Percentiles rank a stretch among this genome's conserved stretches.
phyloP scores from a whole-genome alignment of 2,113 vertebrate species.

The Papio anubis region DNA sequence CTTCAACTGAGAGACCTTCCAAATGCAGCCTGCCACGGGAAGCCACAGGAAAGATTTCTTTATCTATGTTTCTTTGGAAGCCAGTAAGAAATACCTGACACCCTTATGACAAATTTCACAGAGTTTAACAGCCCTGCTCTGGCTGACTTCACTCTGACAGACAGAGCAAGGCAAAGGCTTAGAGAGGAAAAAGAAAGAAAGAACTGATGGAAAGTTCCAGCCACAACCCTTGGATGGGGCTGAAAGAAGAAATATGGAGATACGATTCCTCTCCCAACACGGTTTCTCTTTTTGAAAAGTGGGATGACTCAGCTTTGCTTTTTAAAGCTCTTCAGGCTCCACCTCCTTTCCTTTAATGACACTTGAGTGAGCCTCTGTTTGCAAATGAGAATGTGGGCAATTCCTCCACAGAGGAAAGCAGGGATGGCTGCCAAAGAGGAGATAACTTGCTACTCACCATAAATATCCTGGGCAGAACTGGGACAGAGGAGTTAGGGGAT shows the following conservation, averaged over 20 bases:
- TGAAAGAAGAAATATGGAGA: conserved; percentile 52
- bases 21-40: background rate
- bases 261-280: background rate
- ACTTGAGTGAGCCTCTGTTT: conserved; percentile 84
- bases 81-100: conserved; percentile 96
- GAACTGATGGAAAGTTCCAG: conserved; percentile 52
- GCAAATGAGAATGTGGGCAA: conserved; percentile 82
- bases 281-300: conserved; percentile 69
- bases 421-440: conserved; percentile 81
- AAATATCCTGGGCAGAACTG: conserved; percentile 65
- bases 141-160: conserved; percentile 32
- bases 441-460: conserved; percentile 76
- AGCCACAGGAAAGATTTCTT: conserved; percentile 8
- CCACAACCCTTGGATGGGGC: background rate
- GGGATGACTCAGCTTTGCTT: conserved; percentile 73
- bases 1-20: conserved; percentile 72
- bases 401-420: conserved; percentile 64
- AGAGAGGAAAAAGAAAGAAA: background rate
- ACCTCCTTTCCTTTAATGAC: conserved; percentile 83
- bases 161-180: conserved; percentile 48
- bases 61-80: conserved; percentile 86
- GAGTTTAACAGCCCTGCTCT: conserved; percentile 79
- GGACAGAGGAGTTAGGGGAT: background rate
- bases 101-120: conserved; percentile 90
- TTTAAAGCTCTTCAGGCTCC: conserved; percentile 84